Conservation (phyloP, 2,797 vertebrate genomes). For the Phrynocephalus vlangalii region DNA sequence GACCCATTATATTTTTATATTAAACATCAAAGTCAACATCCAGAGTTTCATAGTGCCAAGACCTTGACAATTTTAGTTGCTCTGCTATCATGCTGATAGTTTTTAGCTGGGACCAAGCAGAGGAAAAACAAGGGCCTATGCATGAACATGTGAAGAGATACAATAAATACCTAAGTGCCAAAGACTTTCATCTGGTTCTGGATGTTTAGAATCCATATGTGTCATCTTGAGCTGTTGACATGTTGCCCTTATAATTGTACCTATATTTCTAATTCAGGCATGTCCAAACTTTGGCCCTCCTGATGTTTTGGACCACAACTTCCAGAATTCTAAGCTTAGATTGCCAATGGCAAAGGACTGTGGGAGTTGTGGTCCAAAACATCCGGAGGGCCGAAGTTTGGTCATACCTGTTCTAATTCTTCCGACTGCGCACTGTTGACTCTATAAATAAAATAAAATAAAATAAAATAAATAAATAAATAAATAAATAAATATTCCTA, state of each 20-base stretch:
- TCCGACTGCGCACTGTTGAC: neutral
- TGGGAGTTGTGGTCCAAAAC: no score
- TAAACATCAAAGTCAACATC: neutral
- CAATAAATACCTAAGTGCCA: neutral
- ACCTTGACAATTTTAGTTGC: neutral
- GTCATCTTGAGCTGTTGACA: neutral
- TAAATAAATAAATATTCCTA: neutral
- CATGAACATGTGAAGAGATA: neutral
- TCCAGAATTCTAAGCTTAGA: no score
- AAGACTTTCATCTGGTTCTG: neutral
- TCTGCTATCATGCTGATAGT: neutral
- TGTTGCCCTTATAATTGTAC: neutral
- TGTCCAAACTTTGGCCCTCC: no score
- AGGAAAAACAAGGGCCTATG: neutral
- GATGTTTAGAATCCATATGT: conserved; percentile 3
- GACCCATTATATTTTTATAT: no score
- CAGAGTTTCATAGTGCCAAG: neutral
- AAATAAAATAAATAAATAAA: no score
- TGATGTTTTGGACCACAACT: no score
- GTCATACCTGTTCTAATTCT: neutral
- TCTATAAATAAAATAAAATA: no score
- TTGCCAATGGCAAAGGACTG: no score
- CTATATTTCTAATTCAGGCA: neutral
- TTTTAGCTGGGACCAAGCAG: neutral
- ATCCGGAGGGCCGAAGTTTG: no score